These are phyloP conservation scores for Uropetala carovei DNA, from an alignment of 2,888 invertebrate species.

Conservation along the genomic window DNA sequence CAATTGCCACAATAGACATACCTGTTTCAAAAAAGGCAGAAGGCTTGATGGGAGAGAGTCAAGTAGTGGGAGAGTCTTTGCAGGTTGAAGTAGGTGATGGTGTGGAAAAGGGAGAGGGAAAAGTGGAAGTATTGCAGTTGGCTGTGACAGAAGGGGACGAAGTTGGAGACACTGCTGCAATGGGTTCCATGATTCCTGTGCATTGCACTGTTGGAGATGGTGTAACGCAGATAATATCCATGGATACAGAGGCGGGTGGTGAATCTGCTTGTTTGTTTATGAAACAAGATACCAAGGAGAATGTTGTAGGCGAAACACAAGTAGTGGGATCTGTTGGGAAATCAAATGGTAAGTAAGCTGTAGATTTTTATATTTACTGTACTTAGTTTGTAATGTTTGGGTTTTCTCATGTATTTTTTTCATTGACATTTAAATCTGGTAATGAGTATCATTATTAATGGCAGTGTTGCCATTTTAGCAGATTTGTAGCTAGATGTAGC, in stretches of 20 bases:
- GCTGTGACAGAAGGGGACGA: constrained; percentile 73
- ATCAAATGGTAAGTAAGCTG: constrained; percentile 82
- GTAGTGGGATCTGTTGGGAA: constrained; percentile 90
- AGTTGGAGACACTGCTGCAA: constrained; percentile 69
- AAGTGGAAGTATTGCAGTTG: constrained; percentile 76
- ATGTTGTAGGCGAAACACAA: constrained; percentile 81
- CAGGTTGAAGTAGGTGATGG: too few relatives aligned
- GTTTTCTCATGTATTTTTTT: not conserved
- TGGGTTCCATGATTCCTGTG: constrained; percentile 22
- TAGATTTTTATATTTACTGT: constrained; percentile 7
- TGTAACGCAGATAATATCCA: constrained; percentile 68
- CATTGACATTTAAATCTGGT: not conserved
- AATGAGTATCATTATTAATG: not conserved
- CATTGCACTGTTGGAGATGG: constrained; percentile 47
- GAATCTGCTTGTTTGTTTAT: constrained; percentile 68
- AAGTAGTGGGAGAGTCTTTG: too few relatives aligned
- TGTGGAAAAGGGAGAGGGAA: constrained; percentile 71
- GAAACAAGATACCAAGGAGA: constrained; percentile 65
- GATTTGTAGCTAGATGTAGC: too few relatives aligned
- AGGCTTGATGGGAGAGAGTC: constrained; percentile 31
- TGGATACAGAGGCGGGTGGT: constrained; percentile 75
- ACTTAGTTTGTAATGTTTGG: not conserved
- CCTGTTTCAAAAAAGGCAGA: constrained; percentile 57
- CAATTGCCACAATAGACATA: constrained; percentile 34
- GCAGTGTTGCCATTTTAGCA: too few relatives aligned